phyloP scores from a whole-genome alignment of 2,113 vertebrate genomes.

The Centropus unirufus region DNA sequence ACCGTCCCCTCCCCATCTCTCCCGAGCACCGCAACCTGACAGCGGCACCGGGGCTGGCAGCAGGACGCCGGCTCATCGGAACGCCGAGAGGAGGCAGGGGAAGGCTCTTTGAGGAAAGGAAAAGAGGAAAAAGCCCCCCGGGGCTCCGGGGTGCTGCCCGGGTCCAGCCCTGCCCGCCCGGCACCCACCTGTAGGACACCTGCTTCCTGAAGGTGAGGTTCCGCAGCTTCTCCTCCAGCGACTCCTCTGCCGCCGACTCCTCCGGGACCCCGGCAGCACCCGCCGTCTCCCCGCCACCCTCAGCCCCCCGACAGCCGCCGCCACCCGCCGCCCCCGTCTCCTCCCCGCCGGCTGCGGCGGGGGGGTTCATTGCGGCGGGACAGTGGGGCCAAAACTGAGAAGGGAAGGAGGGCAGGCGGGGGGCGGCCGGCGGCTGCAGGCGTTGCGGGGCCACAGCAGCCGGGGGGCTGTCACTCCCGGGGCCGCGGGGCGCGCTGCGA shows the following conservation, averaged over 20 bases:
- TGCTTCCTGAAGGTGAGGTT: constrained; percentile 89
- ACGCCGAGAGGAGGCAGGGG: rapidly evolving
- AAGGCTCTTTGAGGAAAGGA: neutral
- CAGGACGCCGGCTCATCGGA: neutral
- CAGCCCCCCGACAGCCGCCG: constrained; percentile 74
- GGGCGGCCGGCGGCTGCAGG: neutral
- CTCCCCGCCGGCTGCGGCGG: constrained; percentile 65
- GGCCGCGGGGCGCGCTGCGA: neutral
- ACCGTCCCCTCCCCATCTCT: neutral
- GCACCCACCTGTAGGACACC: constrained; percentile 88
- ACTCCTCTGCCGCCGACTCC: constrained; percentile 77
- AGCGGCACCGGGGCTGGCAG: neutral
- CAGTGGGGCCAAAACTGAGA: neutral
- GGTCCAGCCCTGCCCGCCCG: neutral
- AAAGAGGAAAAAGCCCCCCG: neutral
- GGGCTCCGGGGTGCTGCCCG: neutral
- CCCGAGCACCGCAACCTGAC: neutral
- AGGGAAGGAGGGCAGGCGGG: neutral
- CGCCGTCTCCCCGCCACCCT: constrained; percentile 73
- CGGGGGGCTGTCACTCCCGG: neutral
- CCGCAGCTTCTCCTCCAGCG: constrained; percentile 86
- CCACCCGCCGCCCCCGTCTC: constrained; percentile 59
- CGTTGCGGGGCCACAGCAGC: neutral
- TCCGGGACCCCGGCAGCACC: constrained; percentile 61
- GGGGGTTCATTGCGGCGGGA: constrained; percentile 68